These are phyloP conservation scores for Dicaeum eximium DNA, from an alignment of 2,113 vertebrate genomes.

Conservation along the genomic window DNA sequence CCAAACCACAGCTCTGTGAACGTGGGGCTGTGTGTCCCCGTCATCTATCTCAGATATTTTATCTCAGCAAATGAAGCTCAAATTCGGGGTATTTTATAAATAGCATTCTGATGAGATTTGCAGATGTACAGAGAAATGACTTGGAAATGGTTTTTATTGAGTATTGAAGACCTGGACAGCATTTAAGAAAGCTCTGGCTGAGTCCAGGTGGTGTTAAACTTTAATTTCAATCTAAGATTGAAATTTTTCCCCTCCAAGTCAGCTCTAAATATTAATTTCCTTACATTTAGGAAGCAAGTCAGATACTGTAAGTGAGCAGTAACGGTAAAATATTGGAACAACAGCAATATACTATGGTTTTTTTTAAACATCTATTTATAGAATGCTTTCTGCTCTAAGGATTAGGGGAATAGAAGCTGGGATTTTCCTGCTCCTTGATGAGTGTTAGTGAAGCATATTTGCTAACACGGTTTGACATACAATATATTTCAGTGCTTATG, in stretches of 20 bases:
- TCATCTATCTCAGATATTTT: background rate
- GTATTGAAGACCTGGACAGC: background rate
- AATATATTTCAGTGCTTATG: slow-evolving; percentile 51
- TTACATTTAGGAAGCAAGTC: background rate
- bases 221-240: background rate
- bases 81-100: background rate
- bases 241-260: background rate
- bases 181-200: background rate
- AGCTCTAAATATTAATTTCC: background rate
- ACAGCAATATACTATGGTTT: background rate
- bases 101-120: background rate
- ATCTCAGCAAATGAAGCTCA: background rate
- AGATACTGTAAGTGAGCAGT: background rate
- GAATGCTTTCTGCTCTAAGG: background rate
- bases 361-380: slow-evolving; percentile 8
- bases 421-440: slow-evolving; percentile 11
- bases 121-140: background rate
- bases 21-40: too few relatives aligned
- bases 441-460: slow-evolving; percentile 39
- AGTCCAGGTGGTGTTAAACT: background rate
- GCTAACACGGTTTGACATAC: slow-evolving; percentile 38
- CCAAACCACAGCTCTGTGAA: background rate
- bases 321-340: slow-evolving; percentile 3
- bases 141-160: background rate
- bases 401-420: background rate